Percentiles rank a stretch among this genome's conserved stretches.
Conservation (phyloP, 2,113 vertebrate genomes). For the Eolophus roseicapilla region DNA sequence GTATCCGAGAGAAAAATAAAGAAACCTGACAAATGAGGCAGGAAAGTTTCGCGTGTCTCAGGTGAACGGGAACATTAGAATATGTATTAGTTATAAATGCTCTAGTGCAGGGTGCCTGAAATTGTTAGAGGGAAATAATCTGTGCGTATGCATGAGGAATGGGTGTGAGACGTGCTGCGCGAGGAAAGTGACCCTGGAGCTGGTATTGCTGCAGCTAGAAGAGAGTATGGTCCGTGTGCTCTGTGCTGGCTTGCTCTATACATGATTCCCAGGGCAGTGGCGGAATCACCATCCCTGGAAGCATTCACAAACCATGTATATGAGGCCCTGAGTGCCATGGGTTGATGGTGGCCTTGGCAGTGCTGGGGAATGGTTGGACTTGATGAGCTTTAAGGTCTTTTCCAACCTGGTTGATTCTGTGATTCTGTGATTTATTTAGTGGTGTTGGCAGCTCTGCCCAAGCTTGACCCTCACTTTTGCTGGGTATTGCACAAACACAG, state of each 20-base stretch:
- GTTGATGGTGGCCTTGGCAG: background rate
- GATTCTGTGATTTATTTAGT: background rate
- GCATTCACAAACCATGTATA: background rate
- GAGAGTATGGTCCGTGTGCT: accelerated
- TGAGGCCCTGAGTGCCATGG: background rate
- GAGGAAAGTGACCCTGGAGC: background rate
- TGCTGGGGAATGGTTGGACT: background rate
- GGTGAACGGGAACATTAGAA: slow-evolving; percentile 28
- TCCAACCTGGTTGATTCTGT: background rate
- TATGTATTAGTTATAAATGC: slow-evolving; percentile 47
- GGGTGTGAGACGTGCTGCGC: accelerated
- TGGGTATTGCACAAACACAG: accelerated
- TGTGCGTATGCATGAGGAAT: background rate
- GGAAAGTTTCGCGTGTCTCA: slow-evolving; percentile 24
- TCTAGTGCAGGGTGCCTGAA: background rate
- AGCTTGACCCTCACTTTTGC: background rate
- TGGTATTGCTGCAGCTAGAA: background rate
- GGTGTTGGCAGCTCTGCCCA: background rate
- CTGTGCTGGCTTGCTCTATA: background rate
- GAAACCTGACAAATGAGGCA: slow-evolving; percentile 41
- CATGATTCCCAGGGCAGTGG: background rate
- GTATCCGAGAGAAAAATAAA: background rate
- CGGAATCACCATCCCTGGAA: background rate
- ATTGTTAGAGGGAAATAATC: background rate
- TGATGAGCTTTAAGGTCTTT: background rate